A percentile compares a stretch with the other conserved stretches of the same genome.
Conservation (phyloP, 1,140 invertebrate genomes). For the Spodoptera frugiperda region DNA sequence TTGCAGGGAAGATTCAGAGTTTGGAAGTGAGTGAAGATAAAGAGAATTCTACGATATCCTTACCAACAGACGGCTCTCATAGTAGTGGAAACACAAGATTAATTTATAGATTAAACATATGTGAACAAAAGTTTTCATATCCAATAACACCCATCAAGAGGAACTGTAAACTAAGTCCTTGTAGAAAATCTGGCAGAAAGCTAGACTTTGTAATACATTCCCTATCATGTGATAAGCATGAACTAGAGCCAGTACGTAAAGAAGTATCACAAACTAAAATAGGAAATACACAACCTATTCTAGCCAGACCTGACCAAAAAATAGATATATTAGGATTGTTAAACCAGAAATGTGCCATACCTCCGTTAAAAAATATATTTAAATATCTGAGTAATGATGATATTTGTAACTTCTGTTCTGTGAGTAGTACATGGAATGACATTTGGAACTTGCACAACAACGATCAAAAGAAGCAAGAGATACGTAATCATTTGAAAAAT, state of each 20-base stretch:
- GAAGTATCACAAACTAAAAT: slow-evolving; percentile 44
- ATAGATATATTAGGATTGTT: slow-evolving; percentile 81
- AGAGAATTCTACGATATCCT: slow-evolving; percentile 34
- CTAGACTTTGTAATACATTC: slow-evolving; percentile 75
- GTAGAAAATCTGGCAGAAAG: slow-evolving; percentile 67
- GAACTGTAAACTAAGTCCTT: slow-evolving; percentile 69
- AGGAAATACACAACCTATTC: slow-evolving; percentile 50
- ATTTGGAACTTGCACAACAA: slow-evolving; percentile 68
- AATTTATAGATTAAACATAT: slow-evolving; percentile 24
- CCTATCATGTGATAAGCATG: slow-evolving; percentile 70
- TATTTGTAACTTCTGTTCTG: slow-evolving; percentile 74
- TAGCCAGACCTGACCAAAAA: slow-evolving; percentile 73
- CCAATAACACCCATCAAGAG: slow-evolving; percentile 78
- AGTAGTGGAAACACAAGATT: slow-evolving; percentile 14
- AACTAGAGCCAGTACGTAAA: slow-evolving; percentile 59
- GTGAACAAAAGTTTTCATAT: slow-evolving; percentile 55
- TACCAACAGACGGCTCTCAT: slow-evolving; percentile 21
- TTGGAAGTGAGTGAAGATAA: slow-evolving; percentile 59
- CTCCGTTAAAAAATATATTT: slow-evolving; percentile 75
- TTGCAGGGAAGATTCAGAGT: slow-evolving; percentile 67
- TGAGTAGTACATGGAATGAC: slow-evolving; percentile 73
- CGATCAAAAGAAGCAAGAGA: slow-evolving; percentile 64
- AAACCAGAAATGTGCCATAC: slow-evolving; percentile 60
- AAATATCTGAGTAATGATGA: slow-evolving; percentile 76
- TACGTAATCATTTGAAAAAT: slow-evolving; percentile 62